Evolutionary conservation across 2,113 vertebrate genomes (phyloP), one percentile per base, ranked within the genome.

Genomic region (Chloropsis hardwickii): DNA sequence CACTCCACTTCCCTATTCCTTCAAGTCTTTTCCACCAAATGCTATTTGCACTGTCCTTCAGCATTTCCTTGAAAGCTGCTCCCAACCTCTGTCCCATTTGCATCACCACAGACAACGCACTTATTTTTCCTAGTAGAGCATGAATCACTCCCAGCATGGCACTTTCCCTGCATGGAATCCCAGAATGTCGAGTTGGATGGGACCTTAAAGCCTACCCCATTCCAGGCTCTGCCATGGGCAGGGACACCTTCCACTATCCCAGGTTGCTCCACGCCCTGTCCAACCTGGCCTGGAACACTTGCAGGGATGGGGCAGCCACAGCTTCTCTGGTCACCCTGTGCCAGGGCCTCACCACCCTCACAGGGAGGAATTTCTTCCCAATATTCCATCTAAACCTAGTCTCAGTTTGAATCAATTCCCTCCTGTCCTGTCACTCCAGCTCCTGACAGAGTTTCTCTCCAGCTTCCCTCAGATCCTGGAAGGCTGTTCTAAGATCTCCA

Each of bases 261-360:
- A 64, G 31, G 25, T 0, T 27, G 31, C 50, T 88, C 66, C 40
- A 62, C 62, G 47, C n/a, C 5, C 47, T 1, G 0, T 62, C 56
- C 66, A 48, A 1, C 7, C 24, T 42, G 57, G 42, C 17, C 66
- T 42, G 3, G 50, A 2, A 27, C 57, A 48, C 31, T 50, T 5
- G 4, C 50, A 72, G 35, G 17, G 25, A 31, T 62, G 48, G 66
- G 7, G 14, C 50, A 80, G 21, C 48, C 40, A 56, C 66, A 80
- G 48, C 21, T 64, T 1, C 57, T 42, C 11, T 64, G 66, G 57
- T 16, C 11, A 70, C 0, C 23, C 29, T 42, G 20, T 56, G 29
- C 57, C 57, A 64, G 35, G 23, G 58, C 31, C 31, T 35, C 11
- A 0, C 1, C 47, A 1, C 12, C 23, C 47, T 54, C 40, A 9